Conservation (phyloP, 2,888 invertebrate species). For the Cinara cedri region DNA sequence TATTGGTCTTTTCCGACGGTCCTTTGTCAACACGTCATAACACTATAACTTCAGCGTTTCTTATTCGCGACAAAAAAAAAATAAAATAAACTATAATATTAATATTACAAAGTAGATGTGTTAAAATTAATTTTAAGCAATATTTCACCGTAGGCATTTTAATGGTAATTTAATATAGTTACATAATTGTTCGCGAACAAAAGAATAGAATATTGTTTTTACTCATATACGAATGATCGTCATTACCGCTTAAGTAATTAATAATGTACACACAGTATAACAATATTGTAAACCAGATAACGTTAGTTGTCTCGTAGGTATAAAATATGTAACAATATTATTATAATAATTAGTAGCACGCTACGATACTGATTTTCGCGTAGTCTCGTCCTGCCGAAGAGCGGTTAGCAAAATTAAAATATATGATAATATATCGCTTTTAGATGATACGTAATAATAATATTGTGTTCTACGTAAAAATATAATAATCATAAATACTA, state of each 20-base stretch:
- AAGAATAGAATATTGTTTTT: neutral
- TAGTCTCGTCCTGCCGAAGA: no score
- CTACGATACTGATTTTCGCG: no score
- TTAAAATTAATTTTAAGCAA: conserved; percentile 21
- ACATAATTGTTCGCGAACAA: neutral
- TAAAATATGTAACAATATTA: neutral
- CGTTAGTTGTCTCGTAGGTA: conserved; percentile 16
- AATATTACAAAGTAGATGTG: conserved; percentile 6
- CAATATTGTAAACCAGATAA: neutral
- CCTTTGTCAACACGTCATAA: neutral
- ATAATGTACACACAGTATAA: neutral
- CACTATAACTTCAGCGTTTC: neutral
- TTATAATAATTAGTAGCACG: neutral
- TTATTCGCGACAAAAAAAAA: neutral
- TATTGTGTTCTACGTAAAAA: no score
- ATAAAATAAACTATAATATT: neutral
- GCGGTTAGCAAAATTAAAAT: no score
- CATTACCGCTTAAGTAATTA: conserved; percentile 49
- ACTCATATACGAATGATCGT: conserved; percentile 40
- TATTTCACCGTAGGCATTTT: conserved; percentile 1
- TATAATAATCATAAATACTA: no score
- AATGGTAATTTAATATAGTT: neutral
- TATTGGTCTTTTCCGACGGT: neutral
- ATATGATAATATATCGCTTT: no score
- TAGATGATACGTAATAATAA: no score